Percentiles rank a stretch among this genome's conserved stretches.
Conservation (phyloP, 2,113 vertebrate genomes). For the Grus americana region DNA sequence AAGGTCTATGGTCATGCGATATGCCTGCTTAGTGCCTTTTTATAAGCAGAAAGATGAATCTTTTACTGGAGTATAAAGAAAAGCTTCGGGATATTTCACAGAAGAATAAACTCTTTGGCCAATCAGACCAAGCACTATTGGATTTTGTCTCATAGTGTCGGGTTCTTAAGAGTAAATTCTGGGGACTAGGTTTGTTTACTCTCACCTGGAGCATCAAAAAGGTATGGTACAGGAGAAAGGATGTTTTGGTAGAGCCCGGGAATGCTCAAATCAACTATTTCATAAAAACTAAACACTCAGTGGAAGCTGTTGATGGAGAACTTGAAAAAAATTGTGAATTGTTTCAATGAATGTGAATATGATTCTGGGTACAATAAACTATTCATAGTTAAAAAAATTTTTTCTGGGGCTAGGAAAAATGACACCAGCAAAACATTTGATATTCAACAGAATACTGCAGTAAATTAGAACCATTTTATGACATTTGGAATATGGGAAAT, state of each 20-base stretch:
- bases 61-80: background rate
- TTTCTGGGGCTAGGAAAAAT: background rate
- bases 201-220: background rate
- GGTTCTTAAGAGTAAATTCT: background rate
- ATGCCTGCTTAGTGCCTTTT: background rate
- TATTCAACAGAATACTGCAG: background rate
- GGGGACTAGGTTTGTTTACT: background rate
- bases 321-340: background rate
- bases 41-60: background rate
- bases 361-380: background rate
- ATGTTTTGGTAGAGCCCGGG: background rate
- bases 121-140: background rate
- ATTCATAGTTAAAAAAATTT: background rate
- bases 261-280: background rate
- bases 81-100: background rate
- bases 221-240: background rate
- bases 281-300: background rate
- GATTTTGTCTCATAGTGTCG: background rate
- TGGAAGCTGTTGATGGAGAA: background rate
- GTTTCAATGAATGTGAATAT: background rate
- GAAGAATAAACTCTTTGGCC: background rate
- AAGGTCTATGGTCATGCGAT: background rate
- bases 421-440: background rate
- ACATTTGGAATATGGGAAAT: background rate
- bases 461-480: background rate